phyloP scores from a whole-genome alignment of 2,888 invertebrate genomes.

The Rotaria sp. region DNA sequence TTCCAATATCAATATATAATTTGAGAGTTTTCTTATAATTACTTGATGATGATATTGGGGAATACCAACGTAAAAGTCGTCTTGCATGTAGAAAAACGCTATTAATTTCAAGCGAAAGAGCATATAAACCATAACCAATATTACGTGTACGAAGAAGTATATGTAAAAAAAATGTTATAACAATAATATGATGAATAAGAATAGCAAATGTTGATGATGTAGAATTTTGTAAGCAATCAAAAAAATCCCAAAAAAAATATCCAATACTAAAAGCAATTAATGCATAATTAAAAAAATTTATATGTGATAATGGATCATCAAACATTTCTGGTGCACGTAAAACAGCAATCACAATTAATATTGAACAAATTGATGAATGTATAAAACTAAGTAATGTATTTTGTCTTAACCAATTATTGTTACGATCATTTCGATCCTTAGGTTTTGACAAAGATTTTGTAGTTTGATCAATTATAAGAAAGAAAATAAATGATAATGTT shows the following conservation, averaged over 20 bases:
- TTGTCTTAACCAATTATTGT: not conserved
- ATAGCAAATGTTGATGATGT: not conserved
- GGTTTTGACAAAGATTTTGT: not conserved
- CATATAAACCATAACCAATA: constrained; percentile 51
- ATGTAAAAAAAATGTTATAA: not conserved
- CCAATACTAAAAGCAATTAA: not conserved
- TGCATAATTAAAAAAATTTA: not conserved
- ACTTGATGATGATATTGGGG: not conserved
- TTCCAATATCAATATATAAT: not conserved
- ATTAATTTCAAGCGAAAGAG: constrained; percentile 52
- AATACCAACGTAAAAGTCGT: not conserved
- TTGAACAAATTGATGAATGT: not conserved
- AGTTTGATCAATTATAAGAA: not conserved
- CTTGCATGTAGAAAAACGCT: constrained; percentile 53
- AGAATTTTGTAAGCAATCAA: not conserved
- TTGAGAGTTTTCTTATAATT: not conserved
- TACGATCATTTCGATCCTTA: no score
- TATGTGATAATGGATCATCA: not conserved
- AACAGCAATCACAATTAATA: not conserved
- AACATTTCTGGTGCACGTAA: not conserved
- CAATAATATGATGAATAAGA: not conserved
- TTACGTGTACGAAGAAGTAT: constrained; percentile 42
- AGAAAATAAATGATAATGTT: not conserved
- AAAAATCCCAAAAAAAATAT: not conserved
- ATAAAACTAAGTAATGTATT: constrained; percentile 6